phyloP scores from a whole-genome alignment of 2,797 vertebrate genomes.

The Tragopan temminckii region DNA sequence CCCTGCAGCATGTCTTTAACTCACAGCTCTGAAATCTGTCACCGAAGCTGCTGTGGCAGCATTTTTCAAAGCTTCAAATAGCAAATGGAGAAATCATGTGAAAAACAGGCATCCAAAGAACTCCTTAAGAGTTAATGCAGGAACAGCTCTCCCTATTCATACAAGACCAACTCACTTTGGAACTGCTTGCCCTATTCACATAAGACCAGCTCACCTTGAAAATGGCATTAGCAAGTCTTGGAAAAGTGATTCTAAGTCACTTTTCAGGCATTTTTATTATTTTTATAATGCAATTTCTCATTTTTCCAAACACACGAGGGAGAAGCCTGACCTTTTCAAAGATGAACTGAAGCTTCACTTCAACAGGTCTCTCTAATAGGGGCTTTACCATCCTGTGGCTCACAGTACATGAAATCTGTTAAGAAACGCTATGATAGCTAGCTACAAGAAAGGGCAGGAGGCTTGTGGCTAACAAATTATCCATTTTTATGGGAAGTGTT shows the following conservation, averaged over 20 bases:
- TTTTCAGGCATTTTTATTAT: constrained; percentile 19
- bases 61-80: constrained; percentile 18
- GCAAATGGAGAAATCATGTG: constrained; percentile 28
- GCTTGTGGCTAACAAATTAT: not conserved
- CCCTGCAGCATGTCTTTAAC: not conserved
- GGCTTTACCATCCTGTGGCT: not conserved
- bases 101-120: constrained; percentile 29
- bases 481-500: not conserved
- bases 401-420: not conserved
- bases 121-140: constrained; percentile 12
- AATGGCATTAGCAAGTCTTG: not conserved
- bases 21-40: not conserved
- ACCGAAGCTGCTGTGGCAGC: not conserved
- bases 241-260: not conserved
- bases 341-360: not conserved
- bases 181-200: not conserved
- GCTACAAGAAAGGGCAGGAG: not conserved
- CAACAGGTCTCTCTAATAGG: constrained; percentile 1
- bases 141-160: constrained; percentile 4
- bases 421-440: not conserved
- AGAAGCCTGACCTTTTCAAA: constrained; percentile 58
- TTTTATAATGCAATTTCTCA: not conserved
- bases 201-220: not conserved
- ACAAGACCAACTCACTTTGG: not conserved
- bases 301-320: constrained; percentile 11